A percentile compares a stretch with the other conserved stretches of the same genome.
Conservation (phyloP, 2,888 invertebrate genomes). For the Agapetus fuscipes region DNA sequence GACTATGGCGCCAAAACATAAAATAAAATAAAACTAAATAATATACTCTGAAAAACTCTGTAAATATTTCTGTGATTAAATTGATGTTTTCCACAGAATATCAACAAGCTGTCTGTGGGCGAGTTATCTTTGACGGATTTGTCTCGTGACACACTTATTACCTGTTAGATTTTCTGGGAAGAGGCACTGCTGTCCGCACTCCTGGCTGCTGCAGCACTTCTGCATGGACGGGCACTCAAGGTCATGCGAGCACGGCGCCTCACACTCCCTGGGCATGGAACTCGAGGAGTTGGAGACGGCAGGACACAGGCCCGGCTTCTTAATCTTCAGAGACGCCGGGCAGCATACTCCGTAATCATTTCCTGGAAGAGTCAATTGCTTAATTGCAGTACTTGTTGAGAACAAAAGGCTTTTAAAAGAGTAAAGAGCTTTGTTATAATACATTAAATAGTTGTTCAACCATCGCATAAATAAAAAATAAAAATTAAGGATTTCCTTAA, state of each 20-base stretch:
- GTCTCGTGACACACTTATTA: too few relatives aligned
- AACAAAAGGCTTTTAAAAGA: too few relatives aligned
- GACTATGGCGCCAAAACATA: too few relatives aligned
- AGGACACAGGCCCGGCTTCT: conserved; percentile 73
- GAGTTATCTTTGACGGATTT: too few relatives aligned
- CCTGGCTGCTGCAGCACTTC: conserved; percentile 69
- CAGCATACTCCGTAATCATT: conserved; percentile 86
- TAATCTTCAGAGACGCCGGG: conserved; percentile 63
- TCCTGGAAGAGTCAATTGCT: conserved; percentile 36
- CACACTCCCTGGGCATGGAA: conserved; percentile 42
- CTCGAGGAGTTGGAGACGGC: conserved; percentile 32
- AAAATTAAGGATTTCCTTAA: too few relatives aligned
- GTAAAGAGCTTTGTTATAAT: too few relatives aligned
- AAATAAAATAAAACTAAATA: too few relatives aligned
- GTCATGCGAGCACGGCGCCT: conserved; percentile 64
- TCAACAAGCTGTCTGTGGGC: too few relatives aligned
- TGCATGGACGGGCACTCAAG: conserved; percentile 73
- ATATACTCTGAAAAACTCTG: too few relatives aligned
- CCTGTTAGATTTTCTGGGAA: conserved; percentile 66
- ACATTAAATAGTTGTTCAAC: conserved; percentile 1
- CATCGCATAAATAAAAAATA: conserved; percentile 1
- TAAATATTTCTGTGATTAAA: too few relatives aligned
- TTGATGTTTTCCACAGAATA: too few relatives aligned
- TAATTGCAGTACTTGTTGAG: not conserved
- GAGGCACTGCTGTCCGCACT: conserved; percentile 64